Evolutionary conservation across 2,113 vertebrate genomes (phyloP).

Genomic region (Malurus cyaneus): DNA sequence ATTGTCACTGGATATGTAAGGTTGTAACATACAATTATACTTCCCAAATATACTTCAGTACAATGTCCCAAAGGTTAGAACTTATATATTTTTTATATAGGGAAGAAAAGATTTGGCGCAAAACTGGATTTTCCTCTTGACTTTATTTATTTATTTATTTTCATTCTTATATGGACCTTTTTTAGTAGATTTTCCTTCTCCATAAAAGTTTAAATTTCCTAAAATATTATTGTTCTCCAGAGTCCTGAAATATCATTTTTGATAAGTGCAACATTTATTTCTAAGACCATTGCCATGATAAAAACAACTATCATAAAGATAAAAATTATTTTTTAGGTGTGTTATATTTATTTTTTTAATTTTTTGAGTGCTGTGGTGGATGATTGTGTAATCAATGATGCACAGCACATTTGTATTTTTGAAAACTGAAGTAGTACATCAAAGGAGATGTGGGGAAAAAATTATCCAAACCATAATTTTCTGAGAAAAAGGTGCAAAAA

Average conservation of each 20-base stretch:
- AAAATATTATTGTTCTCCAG: neutral
- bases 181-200: neutral
- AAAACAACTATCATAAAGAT: neutral
- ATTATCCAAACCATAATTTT: neutral
- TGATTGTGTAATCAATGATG: neutral
- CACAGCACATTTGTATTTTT: neutral
- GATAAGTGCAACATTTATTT: neutral
- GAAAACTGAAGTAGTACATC: neutral
- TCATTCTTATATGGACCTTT: neutral
- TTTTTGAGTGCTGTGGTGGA: neutral
- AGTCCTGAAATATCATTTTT: neutral
- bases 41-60: neutral
- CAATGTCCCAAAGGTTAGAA: neutral
- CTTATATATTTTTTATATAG: neutral
- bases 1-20: neutral
- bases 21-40: neutral
- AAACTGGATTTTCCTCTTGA: neutral
- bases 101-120: accelerated
- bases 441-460: neutral
- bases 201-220: neutral
- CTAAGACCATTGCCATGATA: neutral
- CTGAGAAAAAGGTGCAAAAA: neutral
- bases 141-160: neutral
- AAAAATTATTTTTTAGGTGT: neutral
- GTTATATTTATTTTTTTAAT: neutral